Base-by-base conservation (phyloP, 2,797 vertebrate genomes). In the Lacerta bilineata region DNA sequence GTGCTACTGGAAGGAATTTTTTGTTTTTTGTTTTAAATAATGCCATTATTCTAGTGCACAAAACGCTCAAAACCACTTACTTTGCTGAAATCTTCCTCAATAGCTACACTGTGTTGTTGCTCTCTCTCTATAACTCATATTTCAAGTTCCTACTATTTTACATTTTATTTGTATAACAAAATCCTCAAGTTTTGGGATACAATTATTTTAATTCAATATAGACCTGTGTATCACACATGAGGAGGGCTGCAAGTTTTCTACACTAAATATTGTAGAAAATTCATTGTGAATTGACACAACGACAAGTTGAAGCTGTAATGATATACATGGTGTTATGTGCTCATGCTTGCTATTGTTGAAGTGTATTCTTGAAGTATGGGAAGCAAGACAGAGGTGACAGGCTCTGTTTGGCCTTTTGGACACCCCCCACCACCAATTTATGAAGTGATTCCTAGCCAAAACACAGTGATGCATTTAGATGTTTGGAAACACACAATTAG, bases 21-120 rank as follows among this genome's bases (percentile, higher is more conserved):
- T 33, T 33, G 33, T 33, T 33, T 33, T 33, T 33, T 33, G 33
- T 33, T 33, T n/a, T 76, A 64, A 72, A 46, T 55, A 33, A 82
- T 87, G 29, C 11, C 20, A 64, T 75, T 87, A 75, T 75, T 76
- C 5, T 64, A 76, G n/a, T 46, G 55, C 55, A 75, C 39, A 76
- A 82, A 36, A 20, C 1, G 6, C 2, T 66, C 20, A 39, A 75
- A 66, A 75, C n/a, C 46, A 59, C 27, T 64, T 41, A 39, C 7
- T 75, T 75, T 27, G 50, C 33, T 74, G 41, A 29, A 33, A 46
- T 72, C 66, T 41, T 29, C 59, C 59, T 87, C 43, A 80, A 11
- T 5, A 72, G 5, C 17, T 71, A 33, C 29, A 50, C 17, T 71
- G 18, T 80, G 33, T 39, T 46, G 23, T 59, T 10, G 55, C 46